Conservation (phyloP, 2,797 vertebrate species). For the Lophius americanus region DNA sequence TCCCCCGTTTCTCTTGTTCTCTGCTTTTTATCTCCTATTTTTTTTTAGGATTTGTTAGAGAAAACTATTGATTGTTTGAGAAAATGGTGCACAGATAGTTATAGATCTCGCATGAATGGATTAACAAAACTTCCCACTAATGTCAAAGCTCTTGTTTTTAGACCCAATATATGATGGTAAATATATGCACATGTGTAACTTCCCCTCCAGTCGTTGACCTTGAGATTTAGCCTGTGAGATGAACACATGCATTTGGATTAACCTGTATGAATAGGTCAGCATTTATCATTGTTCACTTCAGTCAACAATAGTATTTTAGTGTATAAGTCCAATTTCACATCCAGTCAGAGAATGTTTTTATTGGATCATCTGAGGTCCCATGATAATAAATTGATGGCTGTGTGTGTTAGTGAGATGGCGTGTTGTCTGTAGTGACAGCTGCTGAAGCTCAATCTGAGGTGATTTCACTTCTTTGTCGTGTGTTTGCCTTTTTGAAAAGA, state of each 20-base stretch:
- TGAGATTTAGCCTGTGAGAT: conserved; percentile 41
- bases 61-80: background rate
- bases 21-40: background rate
- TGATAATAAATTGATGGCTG: conserved; percentile 13
- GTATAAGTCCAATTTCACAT: conserved; percentile 8
- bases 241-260: conserved; percentile 18
- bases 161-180: background rate
- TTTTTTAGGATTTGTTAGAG: background rate
- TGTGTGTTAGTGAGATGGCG: conserved; percentile 40
- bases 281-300: conserved; percentile 3
- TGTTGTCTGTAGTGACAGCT: conserved; percentile 50
- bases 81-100: background rate
- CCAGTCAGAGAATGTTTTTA: conserved; percentile 20
- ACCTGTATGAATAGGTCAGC: background rate
- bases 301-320: conserved; percentile 17
- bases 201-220: conserved; percentile 23
- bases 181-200: conserved; percentile 25
- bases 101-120: background rate
- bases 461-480: conserved; percentile 60
- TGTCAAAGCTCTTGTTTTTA: background rate
- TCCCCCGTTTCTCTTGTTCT: background rate
- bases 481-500: conserved; percentile 68
- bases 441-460: conserved; percentile 60
- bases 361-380: conserved; percentile 15
- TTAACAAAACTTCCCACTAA: too few relatives aligned